Conservation (phyloP, 2,888 invertebrate species). For the Philaethria dido region DNA sequence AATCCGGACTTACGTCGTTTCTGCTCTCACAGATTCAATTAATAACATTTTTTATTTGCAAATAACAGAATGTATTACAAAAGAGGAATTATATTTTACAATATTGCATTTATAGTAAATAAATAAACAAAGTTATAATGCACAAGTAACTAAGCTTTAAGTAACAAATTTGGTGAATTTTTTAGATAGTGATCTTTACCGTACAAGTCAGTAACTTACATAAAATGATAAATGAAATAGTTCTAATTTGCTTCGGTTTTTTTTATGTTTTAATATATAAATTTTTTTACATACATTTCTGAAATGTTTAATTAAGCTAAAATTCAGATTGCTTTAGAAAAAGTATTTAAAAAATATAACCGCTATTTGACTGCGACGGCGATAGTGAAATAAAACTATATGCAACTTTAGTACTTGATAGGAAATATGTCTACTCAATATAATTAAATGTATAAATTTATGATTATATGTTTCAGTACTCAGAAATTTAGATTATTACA, state of each 20-base stretch:
- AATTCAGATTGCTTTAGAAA: neutral
- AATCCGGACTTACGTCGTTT: too few species aligned
- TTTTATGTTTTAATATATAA: too few species aligned
- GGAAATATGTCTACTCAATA: neutral
- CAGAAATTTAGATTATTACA: neutral
- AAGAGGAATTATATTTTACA: too few species aligned
- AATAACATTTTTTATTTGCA: too few species aligned
- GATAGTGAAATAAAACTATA: conserved; percentile 3
- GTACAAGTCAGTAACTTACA: too few species aligned
- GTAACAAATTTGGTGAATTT: neutral
- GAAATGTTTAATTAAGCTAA: neutral
- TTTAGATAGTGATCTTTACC: too few species aligned
- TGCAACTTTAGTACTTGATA: conserved; percentile 13
- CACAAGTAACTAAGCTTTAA: neutral
- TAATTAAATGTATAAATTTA: neutral
- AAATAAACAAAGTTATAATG: neutral
- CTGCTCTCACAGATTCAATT: too few species aligned
- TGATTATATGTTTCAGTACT: neutral
- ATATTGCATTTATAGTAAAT: too few species aligned
- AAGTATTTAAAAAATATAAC: conserved; percentile 15
- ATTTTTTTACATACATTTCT: neutral
- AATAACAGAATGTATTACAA: too few species aligned
- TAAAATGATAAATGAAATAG: too few species aligned
- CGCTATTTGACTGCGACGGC: neutral
- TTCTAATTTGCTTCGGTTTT: too few species aligned